Conservation (phyloP, 2,888 invertebrate genomes). For the Scotopteryx bipunctaria region DNA sequence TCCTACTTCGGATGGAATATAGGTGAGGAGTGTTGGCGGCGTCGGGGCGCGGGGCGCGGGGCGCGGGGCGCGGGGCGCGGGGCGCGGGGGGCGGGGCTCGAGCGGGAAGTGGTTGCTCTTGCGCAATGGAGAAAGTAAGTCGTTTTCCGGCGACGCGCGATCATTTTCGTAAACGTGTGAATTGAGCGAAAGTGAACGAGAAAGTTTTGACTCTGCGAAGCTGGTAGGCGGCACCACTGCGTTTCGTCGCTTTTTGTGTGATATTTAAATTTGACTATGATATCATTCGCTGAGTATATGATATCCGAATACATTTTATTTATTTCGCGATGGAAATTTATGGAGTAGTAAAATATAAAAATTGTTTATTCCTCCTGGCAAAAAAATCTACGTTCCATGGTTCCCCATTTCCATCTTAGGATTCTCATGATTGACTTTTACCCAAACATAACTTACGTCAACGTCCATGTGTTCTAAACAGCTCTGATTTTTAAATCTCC, state of each 20-base stretch:
- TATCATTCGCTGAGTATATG: too few relatives aligned
- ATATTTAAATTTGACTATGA: background rate
- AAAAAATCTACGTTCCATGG: too few relatives aligned
- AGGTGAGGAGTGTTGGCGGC: constrained; percentile 68
- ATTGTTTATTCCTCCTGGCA: too few relatives aligned
- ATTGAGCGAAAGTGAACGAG: constrained; percentile 79
- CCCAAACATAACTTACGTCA: too few relatives aligned
- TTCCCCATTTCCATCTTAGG: too few relatives aligned
- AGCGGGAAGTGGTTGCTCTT: constrained; percentile 73
- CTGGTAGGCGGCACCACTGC: constrained; percentile 15
- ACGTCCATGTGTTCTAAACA: too few relatives aligned
- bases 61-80: constrained; percentile 50
- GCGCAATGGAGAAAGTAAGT: constrained; percentile 77
- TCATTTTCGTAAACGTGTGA: constrained; percentile 81
- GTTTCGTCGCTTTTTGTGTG: constrained; percentile 4
- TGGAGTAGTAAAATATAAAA: too few relatives aligned
- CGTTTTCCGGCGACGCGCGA: constrained; percentile 76
- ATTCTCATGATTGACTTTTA: too few relatives aligned
- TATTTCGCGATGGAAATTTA: too few relatives aligned
- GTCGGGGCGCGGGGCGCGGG: constrained; percentile 23
- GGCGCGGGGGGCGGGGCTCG: constrained; percentile 40
- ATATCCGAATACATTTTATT: too few relatives aligned
- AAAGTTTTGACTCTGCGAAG: constrained; percentile 48
- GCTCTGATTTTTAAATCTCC: too few relatives aligned
- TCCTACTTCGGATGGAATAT: constrained; percentile 76